These are phyloP conservation scores for Reinhardtius hippoglossoides DNA, from an alignment of 2,113 vertebrate genomes.

Conservation along the genomic window DNA sequence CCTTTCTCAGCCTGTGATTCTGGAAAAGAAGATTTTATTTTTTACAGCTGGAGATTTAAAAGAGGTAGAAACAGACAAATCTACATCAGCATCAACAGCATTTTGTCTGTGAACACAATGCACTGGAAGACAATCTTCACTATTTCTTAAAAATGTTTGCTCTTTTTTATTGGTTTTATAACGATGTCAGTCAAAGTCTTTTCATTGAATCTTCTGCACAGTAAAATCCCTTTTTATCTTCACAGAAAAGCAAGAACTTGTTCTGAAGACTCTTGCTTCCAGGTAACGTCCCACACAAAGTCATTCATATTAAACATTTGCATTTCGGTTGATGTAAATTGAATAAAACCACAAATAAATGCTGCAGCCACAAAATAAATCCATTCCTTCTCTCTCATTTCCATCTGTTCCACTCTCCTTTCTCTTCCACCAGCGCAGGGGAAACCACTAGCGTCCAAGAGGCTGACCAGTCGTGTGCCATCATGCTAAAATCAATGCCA, in stretches of 20 bases:
- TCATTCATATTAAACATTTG: not conserved
- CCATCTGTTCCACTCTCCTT: not conserved
- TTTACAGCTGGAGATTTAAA: not conserved
- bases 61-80: not conserved
- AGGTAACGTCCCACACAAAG: constrained; percentile 66
- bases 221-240: constrained; percentile 56
- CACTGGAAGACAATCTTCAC: not conserved
- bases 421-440: constrained; percentile 76
- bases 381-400: not conserved
- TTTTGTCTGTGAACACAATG: constrained; percentile 4
- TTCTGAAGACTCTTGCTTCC: constrained; percentile 79
- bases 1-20: not conserved
- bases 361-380: not conserved
- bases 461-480: constrained; percentile 92
- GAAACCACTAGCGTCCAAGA: constrained; percentile 89
- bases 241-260: constrained; percentile 85
- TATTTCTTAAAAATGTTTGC: not conserved
- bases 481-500: constrained; percentile 89
- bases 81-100: not conserved
- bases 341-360: not conserved
- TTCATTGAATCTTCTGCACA: not conserved
- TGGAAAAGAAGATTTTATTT: constrained; percentile 26
- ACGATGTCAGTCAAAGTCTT: not conserved
- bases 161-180: not conserved
- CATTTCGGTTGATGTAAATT: not conserved